These are phyloP conservation scores for Elephas maximus DNA, from an alignment of 2,113 vertebrate species.

Conservation along the genomic window DNA sequence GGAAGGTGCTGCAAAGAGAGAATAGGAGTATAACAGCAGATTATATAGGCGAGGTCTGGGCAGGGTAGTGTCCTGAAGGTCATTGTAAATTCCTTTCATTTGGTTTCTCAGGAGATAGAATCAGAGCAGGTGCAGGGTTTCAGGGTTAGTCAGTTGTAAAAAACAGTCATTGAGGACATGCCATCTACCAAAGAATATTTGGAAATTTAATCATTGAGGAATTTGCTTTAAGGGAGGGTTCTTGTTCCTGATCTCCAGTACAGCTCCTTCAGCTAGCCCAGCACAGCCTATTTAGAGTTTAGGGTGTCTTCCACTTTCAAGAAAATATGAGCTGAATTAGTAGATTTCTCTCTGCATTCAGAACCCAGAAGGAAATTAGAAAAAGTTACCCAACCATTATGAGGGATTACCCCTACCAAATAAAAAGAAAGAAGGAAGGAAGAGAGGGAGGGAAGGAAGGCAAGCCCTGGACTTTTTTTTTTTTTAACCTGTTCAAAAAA, in stretches of 20 bases:
- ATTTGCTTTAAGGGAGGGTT: too few relatives aligned
- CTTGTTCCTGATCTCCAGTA: background rate
- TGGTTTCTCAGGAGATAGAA: background rate
- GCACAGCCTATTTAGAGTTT: background rate
- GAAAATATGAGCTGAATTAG: background rate
- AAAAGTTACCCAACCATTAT: background rate
- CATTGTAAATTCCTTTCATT: background rate
- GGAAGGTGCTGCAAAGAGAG: background rate
- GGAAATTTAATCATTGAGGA: background rate
- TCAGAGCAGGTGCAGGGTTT: background rate
- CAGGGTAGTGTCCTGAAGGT: background rate
- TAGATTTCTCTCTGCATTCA: conserved; percentile 7
- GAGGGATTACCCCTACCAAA: background rate
- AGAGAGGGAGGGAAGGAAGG: too few relatives aligned
- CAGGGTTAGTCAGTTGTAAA: background rate
- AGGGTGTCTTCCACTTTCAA: background rate
- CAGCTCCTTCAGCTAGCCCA: background rate
- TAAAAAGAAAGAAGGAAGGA: background rate
- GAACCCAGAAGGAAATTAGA: conserved; percentile 27
- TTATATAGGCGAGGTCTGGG: background rate
- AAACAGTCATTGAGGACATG: background rate
- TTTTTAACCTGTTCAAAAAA: conserved; percentile 4
- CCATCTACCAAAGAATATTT: background rate
- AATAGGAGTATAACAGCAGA: background rate
- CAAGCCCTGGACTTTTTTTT: background rate